A percentile compares a stretch with the other conserved stretches of the same genome.
These are phyloP conservation scores for Thinocorus orbignyianus DNA, from an alignment of 2,113 vertebrate species.

Conservation along the genomic window DNA sequence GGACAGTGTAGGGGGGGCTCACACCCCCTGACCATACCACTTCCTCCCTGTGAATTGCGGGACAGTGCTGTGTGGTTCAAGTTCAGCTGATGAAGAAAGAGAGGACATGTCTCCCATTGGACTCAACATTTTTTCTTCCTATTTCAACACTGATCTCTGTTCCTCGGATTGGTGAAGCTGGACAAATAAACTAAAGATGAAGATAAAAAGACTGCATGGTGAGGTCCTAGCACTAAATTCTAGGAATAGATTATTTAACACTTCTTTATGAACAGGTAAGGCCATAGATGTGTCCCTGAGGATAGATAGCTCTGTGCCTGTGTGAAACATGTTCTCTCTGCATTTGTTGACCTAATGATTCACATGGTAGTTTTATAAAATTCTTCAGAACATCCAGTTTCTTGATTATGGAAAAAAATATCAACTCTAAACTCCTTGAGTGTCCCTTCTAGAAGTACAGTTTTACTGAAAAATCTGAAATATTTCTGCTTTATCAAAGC, in stretches of 20 bases:
- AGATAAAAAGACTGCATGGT: background rate
- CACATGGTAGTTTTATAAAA: background rate
- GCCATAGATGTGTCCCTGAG: background rate
- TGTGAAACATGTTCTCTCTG: background rate
- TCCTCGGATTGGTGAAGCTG: background rate
- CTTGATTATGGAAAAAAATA: background rate
- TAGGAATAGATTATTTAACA: background rate
- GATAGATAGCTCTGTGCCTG: background rate
- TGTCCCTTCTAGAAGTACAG: background rate
- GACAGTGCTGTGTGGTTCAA: rapidly evolving
- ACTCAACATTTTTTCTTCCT: background rate
- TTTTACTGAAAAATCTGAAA: background rate
- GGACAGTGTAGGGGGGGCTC: background rate
- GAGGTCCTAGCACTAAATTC: background rate
- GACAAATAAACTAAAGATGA: background rate
- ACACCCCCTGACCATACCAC: rapidly evolving
- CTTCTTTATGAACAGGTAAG: background rate
- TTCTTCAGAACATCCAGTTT: background rate
- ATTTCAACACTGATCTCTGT: background rate
- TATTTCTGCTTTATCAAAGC: background rate
- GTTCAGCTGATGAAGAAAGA: background rate
- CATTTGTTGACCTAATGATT: background rate
- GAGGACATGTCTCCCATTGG: background rate
- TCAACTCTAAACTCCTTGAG: background rate
- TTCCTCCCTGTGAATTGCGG: background rate